Conservation (phyloP, 2,113 vertebrate genomes). For the Mohoua ochrocephala region DNA sequence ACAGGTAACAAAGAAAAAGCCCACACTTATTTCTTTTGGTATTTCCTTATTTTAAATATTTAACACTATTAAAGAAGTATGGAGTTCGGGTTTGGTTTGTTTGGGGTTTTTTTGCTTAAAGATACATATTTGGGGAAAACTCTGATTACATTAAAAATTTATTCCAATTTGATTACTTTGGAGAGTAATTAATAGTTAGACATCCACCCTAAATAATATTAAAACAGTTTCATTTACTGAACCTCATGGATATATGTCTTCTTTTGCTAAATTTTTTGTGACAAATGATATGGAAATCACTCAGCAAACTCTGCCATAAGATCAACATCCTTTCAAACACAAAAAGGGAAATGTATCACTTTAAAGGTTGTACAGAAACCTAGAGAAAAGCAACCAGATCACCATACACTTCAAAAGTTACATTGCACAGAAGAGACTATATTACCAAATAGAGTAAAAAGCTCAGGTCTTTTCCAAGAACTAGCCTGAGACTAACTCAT, state of each 20-base stretch:
- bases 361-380: neutral
- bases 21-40: neutral
- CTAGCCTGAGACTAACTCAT: neutral
- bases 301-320: neutral
- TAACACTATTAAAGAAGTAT: neutral
- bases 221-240: neutral
- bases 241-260: neutral
- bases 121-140: neutral
- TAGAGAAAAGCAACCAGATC: neutral
- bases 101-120: neutral
- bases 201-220: neutral
- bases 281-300: neutral
- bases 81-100: neutral
- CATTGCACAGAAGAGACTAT: neutral
- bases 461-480: neutral
- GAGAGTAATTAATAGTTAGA: neutral
- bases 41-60: neutral
- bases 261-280: neutral
- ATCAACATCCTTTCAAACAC: neutral
- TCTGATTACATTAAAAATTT: neutral
- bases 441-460: neutral
- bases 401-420: neutral
- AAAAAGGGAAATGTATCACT: neutral
- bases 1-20: neutral
- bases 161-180: neutral